phyloP scores from a whole-genome alignment of 1,140 invertebrate genomes.

The Globodera rostochiensis region DNA sequence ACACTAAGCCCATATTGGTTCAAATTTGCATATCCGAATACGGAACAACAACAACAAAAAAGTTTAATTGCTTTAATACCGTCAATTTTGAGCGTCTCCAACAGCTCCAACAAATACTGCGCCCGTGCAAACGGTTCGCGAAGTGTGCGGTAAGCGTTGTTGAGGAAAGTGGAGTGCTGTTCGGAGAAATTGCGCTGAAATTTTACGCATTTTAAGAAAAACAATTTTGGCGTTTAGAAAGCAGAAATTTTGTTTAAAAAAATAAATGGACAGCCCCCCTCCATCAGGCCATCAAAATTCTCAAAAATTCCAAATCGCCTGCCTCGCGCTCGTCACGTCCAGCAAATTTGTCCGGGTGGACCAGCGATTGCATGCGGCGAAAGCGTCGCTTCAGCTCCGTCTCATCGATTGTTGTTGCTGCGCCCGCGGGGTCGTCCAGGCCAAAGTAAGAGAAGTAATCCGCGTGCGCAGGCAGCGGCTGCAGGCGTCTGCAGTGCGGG shows the following conservation, averaged over 20 bases:
- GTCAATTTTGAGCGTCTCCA: neutral
- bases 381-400: conserved; percentile 22
- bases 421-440: neutral
- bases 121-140: conserved; percentile 30
- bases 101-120: conserved; percentile 25
- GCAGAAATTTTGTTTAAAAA: neutral
- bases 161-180: conserved; percentile 32
- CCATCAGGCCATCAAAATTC: neutral
- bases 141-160: conserved; percentile 29
- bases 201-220: no score
- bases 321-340: conserved; percentile 18
- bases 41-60: no score
- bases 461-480: conserved; percentile 9
- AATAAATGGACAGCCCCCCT: no score
- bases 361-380: conserved; percentile 26
- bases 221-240: neutral
- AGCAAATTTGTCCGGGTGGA: conserved; percentile 35
- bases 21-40: no score
- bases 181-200: conserved; percentile 23
- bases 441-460: conserved; percentile 34
- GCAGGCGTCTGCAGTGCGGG: conserved; percentile 20
- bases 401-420: conserved; percentile 14
- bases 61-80: neutral
- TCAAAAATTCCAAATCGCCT: neutral
- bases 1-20: no score